Percentiles rank a stretch among this genome's conserved stretches.
phyloP scores from a whole-genome alignment of 2,113 vertebrate species.

The Pampusana beccarii region DNA sequence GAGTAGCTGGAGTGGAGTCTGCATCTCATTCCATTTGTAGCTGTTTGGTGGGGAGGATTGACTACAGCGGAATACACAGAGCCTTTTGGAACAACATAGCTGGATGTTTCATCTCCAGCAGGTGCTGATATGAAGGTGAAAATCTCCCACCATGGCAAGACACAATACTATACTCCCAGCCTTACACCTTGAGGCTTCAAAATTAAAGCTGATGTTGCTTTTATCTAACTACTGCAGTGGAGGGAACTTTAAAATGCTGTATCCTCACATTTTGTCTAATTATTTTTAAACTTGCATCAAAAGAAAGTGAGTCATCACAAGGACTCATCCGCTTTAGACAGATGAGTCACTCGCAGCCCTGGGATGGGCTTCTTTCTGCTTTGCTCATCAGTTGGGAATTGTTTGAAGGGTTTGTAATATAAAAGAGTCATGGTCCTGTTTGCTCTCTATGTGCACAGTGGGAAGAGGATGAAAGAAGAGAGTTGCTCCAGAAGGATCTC shows the following conservation, averaged over 20 bases:
- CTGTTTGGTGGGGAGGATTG: not conserved
- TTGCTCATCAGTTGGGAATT: not conserved
- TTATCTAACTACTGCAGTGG: not conserved
- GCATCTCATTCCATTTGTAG: not conserved
- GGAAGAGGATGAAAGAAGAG: not conserved
- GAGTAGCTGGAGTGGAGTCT: not conserved
- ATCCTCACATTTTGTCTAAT: slow-evolving; percentile 10
- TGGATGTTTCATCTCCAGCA: not conserved
- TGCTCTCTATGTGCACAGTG: not conserved
- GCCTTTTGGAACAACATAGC: not conserved
- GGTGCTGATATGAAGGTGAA: not conserved
- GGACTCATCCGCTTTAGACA: not conserved
- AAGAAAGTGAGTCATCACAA: slow-evolving; percentile 34
- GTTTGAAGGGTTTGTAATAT: not conserved
- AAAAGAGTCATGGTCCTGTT: not conserved
- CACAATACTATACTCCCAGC: not conserved
- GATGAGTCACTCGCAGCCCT: not conserved
- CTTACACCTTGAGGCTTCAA: not conserved
- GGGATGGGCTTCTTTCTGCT: not conserved
- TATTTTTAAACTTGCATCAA: not conserved
- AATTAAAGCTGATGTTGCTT: not conserved
- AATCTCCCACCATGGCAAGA: not conserved
- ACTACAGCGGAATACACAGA: not conserved
- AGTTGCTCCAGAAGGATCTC: not conserved
- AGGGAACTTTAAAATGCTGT: not conserved